Percentiles rank a stretch among this genome's conserved stretches.
Conservation (phyloP, 2,113 vertebrate species). For the Falcunculus frontatus region DNA sequence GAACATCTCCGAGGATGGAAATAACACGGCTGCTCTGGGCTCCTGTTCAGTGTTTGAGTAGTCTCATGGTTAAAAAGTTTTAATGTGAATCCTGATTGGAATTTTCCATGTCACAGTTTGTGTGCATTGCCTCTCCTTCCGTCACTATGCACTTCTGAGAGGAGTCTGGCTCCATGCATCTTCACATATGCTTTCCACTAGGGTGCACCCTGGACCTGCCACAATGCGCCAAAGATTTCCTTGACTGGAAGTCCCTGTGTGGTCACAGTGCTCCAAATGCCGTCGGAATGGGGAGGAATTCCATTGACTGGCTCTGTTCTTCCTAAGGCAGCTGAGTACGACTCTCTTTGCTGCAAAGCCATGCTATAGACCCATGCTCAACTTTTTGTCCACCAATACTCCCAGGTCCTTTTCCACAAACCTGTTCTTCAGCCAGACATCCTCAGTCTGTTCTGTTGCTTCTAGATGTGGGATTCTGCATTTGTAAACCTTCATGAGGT, state of each 20-base stretch:
- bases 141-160: neutral
- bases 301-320: neutral
- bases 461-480: neutral
- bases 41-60: neutral
- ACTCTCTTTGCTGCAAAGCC: neutral
- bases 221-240: neutral
- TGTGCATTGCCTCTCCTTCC: neutral
- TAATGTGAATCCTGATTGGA: neutral
- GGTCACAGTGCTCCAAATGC: neutral
- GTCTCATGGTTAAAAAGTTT: neutral
- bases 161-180: neutral
- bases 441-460: neutral
- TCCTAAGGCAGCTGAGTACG: neutral
- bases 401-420: neutral
- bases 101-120: neutral
- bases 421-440: neutral
- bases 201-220: neutral
- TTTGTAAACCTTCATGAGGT: neutral
- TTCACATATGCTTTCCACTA: neutral
- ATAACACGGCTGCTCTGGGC: neutral
- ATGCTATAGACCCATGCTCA: fast-evolving
- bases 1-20: neutral
- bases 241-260: neutral
- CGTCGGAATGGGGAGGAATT: neutral
- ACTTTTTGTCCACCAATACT: neutral